Conservation (phyloP, 2,888 invertebrate species). For the Ectemnius lituratus region DNA sequence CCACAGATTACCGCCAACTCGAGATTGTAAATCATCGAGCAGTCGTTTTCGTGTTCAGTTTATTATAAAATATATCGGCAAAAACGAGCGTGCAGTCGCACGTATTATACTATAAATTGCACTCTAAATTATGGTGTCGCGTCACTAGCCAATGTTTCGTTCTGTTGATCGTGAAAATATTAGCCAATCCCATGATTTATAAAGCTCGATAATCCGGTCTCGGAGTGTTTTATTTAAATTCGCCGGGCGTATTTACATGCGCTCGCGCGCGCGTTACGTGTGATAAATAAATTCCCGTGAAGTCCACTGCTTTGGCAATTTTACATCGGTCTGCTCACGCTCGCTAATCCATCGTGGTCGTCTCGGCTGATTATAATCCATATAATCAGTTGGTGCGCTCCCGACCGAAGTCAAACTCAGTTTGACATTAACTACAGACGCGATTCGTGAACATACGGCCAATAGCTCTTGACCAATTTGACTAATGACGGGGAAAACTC, state of each 20-base stretch:
- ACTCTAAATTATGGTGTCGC: background rate
- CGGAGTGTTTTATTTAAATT: conserved; percentile 9
- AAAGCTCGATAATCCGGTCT: background rate
- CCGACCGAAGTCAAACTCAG: too few species aligned
- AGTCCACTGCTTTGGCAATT: too few species aligned
- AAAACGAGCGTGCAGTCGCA: background rate
- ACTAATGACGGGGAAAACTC: too few species aligned
- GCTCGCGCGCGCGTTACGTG: background rate
- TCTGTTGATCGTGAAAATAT: conserved; percentile 24
- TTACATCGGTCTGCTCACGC: too few species aligned
- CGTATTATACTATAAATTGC: conserved; percentile 7
- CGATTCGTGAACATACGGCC: too few species aligned
- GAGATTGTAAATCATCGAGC: conserved; percentile 1
- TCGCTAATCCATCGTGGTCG: too few species aligned
- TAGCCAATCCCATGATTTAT: conserved; percentile 28
- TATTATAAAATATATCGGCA: conserved; percentile 4
- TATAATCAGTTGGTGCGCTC: too few species aligned
- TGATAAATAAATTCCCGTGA: too few species aligned
- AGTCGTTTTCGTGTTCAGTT: background rate
- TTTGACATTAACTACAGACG: too few species aligned
- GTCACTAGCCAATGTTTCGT: background rate
- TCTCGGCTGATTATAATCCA: too few species aligned
- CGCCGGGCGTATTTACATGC: background rate
- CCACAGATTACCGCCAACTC: background rate
- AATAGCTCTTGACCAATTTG: too few species aligned